Conservation (phyloP, 2,888 invertebrate genomes). For the Marasmarcha lunaedactyla region DNA sequence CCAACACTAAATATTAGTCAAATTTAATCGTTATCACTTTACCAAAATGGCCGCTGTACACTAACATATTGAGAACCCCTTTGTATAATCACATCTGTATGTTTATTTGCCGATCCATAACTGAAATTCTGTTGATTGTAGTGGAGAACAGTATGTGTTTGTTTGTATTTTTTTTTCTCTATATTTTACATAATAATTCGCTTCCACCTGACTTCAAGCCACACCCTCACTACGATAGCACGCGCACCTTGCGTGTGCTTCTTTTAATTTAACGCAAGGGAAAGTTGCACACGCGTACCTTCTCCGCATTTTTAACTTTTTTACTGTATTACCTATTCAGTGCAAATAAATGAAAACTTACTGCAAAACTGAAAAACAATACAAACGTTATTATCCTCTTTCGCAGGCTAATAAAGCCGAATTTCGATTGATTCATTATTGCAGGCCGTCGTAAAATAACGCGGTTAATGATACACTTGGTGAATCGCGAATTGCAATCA, state of each 20-base stretch:
- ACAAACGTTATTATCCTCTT: not conserved
- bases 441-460: too few relatives aligned
- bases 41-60: too few relatives aligned
- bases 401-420: not conserved
- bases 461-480: not conserved
- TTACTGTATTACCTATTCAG: conserved; percentile 11
- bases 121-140: too few relatives aligned
- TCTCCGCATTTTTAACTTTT: conserved; percentile 10
- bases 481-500: not conserved
- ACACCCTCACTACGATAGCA: conserved; percentile 4
- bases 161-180: too few relatives aligned
- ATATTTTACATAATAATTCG: too few relatives aligned
- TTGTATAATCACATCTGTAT: too few relatives aligned
- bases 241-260: conserved; percentile 23
- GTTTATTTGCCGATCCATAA: too few relatives aligned
- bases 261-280: conserved; percentile 28
- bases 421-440: conserved; percentile 3
- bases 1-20: too few relatives aligned
- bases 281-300: conserved; percentile 24
- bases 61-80: too few relatives aligned
- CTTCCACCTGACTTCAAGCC: not conserved
- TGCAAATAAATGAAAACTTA: conserved; percentile 2
- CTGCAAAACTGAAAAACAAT: not conserved
- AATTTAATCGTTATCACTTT: too few relatives aligned
- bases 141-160: too few relatives aligned